Evolutionary conservation across 2,113 vertebrate species (phyloP), one percentile per base, ranked within the genome.

Genomic region (Gila orcuttii): DNA sequence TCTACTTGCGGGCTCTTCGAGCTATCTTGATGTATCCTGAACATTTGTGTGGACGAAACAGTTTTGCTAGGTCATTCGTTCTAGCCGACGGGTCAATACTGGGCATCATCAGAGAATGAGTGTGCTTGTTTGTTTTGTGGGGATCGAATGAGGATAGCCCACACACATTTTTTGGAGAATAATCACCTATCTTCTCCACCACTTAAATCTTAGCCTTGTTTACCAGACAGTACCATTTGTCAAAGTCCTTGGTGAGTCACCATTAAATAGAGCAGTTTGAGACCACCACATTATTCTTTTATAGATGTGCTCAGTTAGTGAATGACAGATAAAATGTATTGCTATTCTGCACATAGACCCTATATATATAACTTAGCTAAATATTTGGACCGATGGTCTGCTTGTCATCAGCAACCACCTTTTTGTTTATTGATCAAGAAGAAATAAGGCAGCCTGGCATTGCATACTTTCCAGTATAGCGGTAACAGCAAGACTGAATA

Each of bases 131-230:
- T 83, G 79, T 74, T 87, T 68, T 64, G 28, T 83, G 86, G 88
- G 86, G 87, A 88, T 88, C 62, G 77, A 80, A 86, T 78, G 31
- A 68, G 69, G 79, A 64, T 87, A 57, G 74, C 66, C 52, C 71
- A 75, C 85, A 86, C 87, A 76, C 86, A 73, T 89, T 86, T 88
- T 82, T 85, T 78, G 39, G 88, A 87, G 84, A 90, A 82, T 90
- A 88, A 91, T 90, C 87, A 86, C 86, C 79, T 74, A 85, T 88
- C 90, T 88, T 85, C 85, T 89, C 83, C 82, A 86, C 87, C 84
- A 85, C 88, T 90, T 86, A 83, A 88, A 92, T 89, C 88, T 87
- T 87, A 68, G 69, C 87, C 86, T 92, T 85, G 84, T 89, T 92
- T 90, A 87, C 89, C 86, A 91, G 90, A 79, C 86, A 81, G 76